phyloP scores from a whole-genome alignment of 1,140 invertebrate genomes.

The Apolygus lucorum region DNA sequence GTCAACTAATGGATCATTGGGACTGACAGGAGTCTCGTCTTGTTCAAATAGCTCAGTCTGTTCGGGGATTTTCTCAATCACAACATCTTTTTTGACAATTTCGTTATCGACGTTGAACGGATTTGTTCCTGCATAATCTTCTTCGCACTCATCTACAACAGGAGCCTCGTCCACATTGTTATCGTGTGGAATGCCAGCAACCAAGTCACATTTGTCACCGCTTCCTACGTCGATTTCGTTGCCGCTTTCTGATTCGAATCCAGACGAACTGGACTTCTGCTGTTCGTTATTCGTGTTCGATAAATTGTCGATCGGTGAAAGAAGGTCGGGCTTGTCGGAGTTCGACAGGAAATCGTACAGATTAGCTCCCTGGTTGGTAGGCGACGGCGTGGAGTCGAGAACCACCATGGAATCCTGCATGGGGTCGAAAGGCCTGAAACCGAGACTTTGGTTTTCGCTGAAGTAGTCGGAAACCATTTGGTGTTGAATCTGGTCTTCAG shows the following conservation, averaged over 20 bases:
- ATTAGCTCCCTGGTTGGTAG: not conserved
- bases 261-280: constrained; percentile 18
- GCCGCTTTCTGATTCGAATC: constrained; percentile 26
- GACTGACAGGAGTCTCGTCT: not conserved
- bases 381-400: not conserved
- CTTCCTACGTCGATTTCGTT: not conserved
- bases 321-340: constrained; percentile 22
- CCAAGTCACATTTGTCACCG: constrained; percentile 10
- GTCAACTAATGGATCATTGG: not conserved
- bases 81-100: no score
- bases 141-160: no score
- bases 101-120: not conserved
- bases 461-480: constrained; percentile 12
- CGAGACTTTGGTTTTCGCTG: not conserved
- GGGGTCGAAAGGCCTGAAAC: not conserved
- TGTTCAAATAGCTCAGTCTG: not conserved
- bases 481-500: not conserved
- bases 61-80: no score
- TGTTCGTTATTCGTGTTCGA: not conserved
- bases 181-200: not conserved
- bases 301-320: constrained; percentile 16
- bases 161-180: no score
- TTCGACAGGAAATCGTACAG: constrained; percentile 1
- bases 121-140: not conserved
- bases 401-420: constrained; percentile 4